Percentiles rank a stretch among this genome's conserved stretches.
Conservation (phyloP, 2,888 invertebrate genomes). For the Tromatobia lineatoria region DNA sequence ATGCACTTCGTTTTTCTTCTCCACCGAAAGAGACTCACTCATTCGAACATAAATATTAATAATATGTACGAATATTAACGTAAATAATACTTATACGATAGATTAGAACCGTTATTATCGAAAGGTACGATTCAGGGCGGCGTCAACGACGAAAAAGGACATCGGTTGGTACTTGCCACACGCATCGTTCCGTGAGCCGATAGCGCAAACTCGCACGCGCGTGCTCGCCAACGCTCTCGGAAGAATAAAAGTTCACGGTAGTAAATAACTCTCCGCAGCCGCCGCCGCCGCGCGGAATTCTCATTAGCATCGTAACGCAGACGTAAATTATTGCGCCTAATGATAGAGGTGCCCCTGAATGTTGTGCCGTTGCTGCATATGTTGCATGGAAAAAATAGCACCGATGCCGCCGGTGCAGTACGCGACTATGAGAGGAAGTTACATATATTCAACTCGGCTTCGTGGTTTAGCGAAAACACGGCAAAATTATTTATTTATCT, state of each 20-base stretch:
- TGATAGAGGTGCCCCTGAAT: slow-evolving; percentile 77
- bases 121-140: not conserved
- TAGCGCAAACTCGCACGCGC: slow-evolving; percentile 30
- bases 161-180: slow-evolving; percentile 16
- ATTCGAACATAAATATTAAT: not conserved
- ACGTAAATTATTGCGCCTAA: slow-evolving; percentile 79
- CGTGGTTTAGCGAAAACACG: slow-evolving; percentile 4
- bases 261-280: slow-evolving; percentile 64
- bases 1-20: not conserved
- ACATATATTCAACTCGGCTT: not conserved
- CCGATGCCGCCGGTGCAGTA: slow-evolving; percentile 34
- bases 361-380: slow-evolving; percentile 57
- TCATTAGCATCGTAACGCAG: slow-evolving; percentile 80
- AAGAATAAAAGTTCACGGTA: slow-evolving; percentile 63
- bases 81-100: not conserved
- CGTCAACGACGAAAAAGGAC: slow-evolving; percentile 14
- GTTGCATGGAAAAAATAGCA: slow-evolving; percentile 35
- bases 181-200: slow-evolving; percentile 18
- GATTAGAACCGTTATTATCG: not conserved
- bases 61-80: not conserved
- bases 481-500: slow-evolving; percentile 31
- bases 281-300: slow-evolving; percentile 72
- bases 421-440: not conserved
- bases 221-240: slow-evolving; percentile 15
- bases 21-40: not conserved